Conservation (phyloP, 2,797 vertebrate genomes). For the Pipistrellus kuhlii region DNA sequence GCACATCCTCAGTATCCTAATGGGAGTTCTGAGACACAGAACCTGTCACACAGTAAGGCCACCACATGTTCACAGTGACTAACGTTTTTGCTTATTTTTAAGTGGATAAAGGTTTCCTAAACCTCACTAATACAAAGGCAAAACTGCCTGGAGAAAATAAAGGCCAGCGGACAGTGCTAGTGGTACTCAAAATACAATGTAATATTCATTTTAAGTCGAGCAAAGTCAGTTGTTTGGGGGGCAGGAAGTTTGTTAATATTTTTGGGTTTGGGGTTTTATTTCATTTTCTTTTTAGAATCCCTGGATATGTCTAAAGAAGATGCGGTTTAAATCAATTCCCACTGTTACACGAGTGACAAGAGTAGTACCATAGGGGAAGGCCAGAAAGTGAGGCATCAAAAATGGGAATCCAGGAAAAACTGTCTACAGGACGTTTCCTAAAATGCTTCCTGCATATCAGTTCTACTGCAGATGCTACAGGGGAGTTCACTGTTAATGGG, state of each 20-base stretch:
- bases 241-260: not conserved
- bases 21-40: not conserved
- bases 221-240: not conserved
- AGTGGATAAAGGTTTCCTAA: not conserved
- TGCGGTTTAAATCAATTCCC: not conserved
- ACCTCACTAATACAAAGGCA: not conserved
- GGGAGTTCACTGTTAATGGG: not conserved
- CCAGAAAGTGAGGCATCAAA: not conserved
- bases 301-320: not conserved
- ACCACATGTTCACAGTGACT: not conserved
- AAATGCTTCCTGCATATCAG: not conserved
- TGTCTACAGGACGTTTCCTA: not conserved
- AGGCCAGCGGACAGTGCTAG: not conserved
- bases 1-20: not conserved
- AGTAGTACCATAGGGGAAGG: not conserved
- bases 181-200: not conserved
- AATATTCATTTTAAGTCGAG: not conserved
- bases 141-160: not conserved
- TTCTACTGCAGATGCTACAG: not conserved
- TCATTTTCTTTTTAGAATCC: not conserved
- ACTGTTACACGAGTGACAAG: not conserved
- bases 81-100: not conserved
- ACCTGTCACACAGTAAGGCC: not conserved
- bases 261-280: not conserved
- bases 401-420: not conserved